These are phyloP conservation scores for Delphinus delphis DNA, from an alignment of 2,113 vertebrate genomes.

Conservation along the genomic window DNA sequence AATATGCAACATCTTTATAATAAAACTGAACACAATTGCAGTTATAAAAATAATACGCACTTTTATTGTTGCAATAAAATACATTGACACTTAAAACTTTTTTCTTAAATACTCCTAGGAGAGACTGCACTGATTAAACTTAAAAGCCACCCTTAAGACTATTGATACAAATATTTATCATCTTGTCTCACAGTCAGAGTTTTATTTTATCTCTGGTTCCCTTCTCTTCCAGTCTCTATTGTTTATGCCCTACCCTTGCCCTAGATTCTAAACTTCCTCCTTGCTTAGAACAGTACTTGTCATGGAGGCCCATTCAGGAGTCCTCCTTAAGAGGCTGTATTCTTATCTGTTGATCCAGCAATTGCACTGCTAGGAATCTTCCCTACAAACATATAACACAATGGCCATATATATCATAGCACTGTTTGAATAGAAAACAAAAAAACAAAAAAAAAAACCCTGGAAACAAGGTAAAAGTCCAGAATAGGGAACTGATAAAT, in stretches of 20 bases:
- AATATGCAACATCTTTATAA: background rate
- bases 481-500: background rate
- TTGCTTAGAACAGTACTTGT: background rate
- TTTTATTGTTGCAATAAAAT: slow-evolving; percentile 28
- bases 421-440: background rate
- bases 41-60: background rate
- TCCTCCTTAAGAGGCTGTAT: background rate
- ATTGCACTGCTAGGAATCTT: background rate
- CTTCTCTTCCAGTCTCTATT: background rate
- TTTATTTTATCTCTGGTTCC: slow-evolving; percentile 4
- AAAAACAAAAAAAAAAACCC: background rate
- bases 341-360: slow-evolving; percentile 13
- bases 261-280: background rate
- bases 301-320: background rate
- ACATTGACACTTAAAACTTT: slow-evolving; percentile 37
- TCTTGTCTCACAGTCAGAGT: background rate
- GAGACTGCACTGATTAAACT: slow-evolving; percentile 35
- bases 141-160: slow-evolving; percentile 27
- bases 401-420: background rate
- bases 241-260: background rate
- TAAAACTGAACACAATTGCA: slow-evolving; percentile 16
- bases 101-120: slow-evolving; percentile 34
- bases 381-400: background rate
- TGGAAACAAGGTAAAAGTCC: background rate
- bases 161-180: slow-evolving; percentile 26